phyloP scores from a whole-genome alignment of 1,140 invertebrate species.

The Cotesia vestalis region DNA sequence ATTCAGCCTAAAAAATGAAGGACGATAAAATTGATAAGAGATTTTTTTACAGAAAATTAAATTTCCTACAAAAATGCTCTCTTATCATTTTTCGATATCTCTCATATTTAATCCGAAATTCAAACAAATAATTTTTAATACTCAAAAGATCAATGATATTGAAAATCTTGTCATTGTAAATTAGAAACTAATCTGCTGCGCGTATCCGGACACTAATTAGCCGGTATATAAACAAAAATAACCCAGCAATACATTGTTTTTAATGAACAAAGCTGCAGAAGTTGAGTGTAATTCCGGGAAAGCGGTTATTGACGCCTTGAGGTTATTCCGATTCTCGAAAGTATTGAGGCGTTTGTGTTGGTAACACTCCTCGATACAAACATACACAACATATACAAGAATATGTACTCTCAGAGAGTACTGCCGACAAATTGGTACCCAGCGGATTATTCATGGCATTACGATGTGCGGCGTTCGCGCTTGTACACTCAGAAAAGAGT shows the following conservation, averaged over 20 bases:
- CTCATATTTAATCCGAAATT: too few relatives aligned
- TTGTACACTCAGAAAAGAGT: conserved; percentile 11
- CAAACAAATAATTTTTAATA: too few relatives aligned
- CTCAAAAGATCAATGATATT: too few relatives aligned
- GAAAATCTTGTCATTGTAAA: too few relatives aligned
- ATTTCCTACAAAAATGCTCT: background rate
- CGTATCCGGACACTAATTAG: too few relatives aligned
- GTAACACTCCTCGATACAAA: conserved; percentile 27
- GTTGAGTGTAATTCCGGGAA: background rate
- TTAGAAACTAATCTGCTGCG: too few relatives aligned
- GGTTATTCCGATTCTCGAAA: conserved; percentile 26
- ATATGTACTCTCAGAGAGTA: background rate
- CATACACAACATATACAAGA: conserved; percentile 14
- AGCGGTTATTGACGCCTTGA: conserved; percentile 17
- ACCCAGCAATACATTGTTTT: conserved; percentile 11
- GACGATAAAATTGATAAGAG: background rate
- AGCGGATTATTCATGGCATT: conserved; percentile 41
- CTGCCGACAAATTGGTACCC: conserved; percentile 40
- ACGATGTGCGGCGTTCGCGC: conserved; percentile 38
- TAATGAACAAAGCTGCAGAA: background rate
- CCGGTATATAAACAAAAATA: background rate
- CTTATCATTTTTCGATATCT: too few relatives aligned
- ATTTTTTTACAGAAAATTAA: background rate
- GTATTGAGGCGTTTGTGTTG: conserved; percentile 30
- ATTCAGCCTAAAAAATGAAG: too few relatives aligned